These are phyloP conservation scores for Archips xylosteana DNA, from an alignment of 2,888 invertebrate species.

Conservation along the genomic window DNA sequence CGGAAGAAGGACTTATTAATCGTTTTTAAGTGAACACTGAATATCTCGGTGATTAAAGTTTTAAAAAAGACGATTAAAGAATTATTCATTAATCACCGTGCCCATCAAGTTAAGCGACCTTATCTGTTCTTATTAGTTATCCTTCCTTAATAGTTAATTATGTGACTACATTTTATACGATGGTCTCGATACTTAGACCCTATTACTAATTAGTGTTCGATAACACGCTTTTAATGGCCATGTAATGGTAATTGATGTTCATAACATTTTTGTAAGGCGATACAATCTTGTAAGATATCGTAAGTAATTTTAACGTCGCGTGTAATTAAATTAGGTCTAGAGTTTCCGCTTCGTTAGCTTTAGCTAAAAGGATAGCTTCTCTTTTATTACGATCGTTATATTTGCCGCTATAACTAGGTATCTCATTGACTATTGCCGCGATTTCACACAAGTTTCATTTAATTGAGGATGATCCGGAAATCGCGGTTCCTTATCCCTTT, in stretches of 20 bases:
- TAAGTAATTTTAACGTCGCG: slow-evolving; percentile 36
- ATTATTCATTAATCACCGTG: slow-evolving; percentile 14
- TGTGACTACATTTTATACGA: neutral
- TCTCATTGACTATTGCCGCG: neutral
- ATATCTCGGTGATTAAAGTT: neutral
- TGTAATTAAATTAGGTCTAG: slow-evolving; percentile 27
- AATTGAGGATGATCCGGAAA: no score
- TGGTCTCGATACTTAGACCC: slow-evolving; percentile 4
- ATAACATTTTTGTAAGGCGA: slow-evolving; percentile 41
- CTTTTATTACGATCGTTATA: neutral
- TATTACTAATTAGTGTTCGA: slow-evolving; percentile 55
- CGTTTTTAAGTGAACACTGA: neutral
- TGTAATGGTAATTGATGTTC: slow-evolving; percentile 53
- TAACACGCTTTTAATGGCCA: slow-evolving; percentile 55
- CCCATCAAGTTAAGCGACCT: slow-evolving; percentile 23
- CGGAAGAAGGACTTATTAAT: neutral
- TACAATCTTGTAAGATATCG: slow-evolving; percentile 43
- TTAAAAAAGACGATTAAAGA: neutral
- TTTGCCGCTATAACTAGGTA: no score
- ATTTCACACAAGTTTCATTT: no score
- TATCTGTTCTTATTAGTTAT: slow-evolving; percentile 26
- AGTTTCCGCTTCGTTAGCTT: slow-evolving; percentile 21
- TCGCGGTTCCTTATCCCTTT: no score
- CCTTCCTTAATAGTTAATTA: slow-evolving; percentile 22
- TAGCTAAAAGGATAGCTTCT: neutral